phyloP scores from a whole-genome alignment of 2,113 vertebrate species.

The Piaya cayana region DNA sequence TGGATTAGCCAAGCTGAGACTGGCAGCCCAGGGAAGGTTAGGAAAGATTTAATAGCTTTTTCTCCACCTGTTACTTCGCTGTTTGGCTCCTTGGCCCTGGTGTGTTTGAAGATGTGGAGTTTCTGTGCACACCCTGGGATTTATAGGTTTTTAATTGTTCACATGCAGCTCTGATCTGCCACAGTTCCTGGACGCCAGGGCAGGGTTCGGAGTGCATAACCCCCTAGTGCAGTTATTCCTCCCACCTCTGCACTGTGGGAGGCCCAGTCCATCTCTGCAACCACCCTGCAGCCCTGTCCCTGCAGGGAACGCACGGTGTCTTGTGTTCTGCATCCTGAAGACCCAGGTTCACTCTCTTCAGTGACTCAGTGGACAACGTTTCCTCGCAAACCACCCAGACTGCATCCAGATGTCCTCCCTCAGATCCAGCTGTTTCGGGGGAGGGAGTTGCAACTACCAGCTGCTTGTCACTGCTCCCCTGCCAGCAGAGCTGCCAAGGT shows the following conservation, averaged over 20 bases:
- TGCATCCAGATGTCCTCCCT: constrained; percentile 54
- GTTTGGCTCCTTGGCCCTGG: neutral
- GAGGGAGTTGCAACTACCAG: constrained; percentile 46
- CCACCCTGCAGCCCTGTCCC: neutral
- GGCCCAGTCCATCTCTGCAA: neutral
- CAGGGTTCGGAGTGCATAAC: neutral
- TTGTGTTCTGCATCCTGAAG: neutral
- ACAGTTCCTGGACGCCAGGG: fast-evolving
- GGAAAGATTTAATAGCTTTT: neutral
- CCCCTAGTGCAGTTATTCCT: neutral
- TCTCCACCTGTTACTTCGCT: neutral
- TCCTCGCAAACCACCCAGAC: constrained; percentile 37
- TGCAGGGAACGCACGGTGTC: fast-evolving
- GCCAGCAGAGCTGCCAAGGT: constrained; percentile 19
- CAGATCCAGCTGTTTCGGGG: constrained; percentile 55
- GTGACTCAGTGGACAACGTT: neutral
- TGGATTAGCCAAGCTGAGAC: neutral
- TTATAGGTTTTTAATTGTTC: neutral
- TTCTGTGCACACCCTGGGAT: fast-evolving
- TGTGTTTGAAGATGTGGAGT: fast-evolving
- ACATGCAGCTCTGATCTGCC: neutral
- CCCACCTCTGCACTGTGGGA: neutral
- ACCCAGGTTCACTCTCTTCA: neutral
- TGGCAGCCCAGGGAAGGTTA: neutral
- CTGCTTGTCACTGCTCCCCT: constrained; percentile 47